Evolutionary conservation across 2,113 vertebrate genomes (phyloP), one percentile per base, ranked within the genome.

Genomic region (Lepisosteus oculatus): DNA sequence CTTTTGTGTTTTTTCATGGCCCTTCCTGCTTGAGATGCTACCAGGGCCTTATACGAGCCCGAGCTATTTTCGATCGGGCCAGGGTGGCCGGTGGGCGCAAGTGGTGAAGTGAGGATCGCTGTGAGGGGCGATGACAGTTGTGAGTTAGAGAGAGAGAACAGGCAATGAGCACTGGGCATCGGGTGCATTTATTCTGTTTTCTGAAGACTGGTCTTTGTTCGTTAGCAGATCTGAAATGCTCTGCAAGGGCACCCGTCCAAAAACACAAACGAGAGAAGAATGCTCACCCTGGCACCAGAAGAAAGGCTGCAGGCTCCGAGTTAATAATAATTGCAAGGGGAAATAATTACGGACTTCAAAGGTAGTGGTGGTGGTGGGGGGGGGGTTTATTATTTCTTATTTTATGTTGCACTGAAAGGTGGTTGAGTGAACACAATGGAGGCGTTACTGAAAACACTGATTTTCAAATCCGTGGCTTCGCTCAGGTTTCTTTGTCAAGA

Each of bases 291-390:
- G 43, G 63, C 63, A 65, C 63, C 6, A 43, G 63, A 65, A 65
- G 63, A 44, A 65, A 65, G 63, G 47, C 9, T 51, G 9, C 5
- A 51, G 47, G 47, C 63, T 45, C 41, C 11, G 12, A 12, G 29
- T 65, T 65, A 65, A 44, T 65, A 65, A 65, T 65, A 65, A 65
- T 65, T 63, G 12, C 14, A n/a, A 65, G 51, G 45, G 65, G 65
- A 67, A 47, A 67, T 51, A 8, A 67, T 54, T 67, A 67, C 15
- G 44, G n/a, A 67, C 44, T 47, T 67, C 41, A 65, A 65, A 65
- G 43, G 13, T 5, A 14, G 8, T 7, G 42, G 14, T 13, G 47
- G 9, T 1, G 47, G 47, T 2, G 47, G 47, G 29, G 29, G 29
- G 29, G 29, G 29, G 29, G 29, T 29, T 42, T 12, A 13, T 65